phyloP scores from a whole-genome alignment of 2,888 invertebrate species.

The Villa cingulata region DNA sequence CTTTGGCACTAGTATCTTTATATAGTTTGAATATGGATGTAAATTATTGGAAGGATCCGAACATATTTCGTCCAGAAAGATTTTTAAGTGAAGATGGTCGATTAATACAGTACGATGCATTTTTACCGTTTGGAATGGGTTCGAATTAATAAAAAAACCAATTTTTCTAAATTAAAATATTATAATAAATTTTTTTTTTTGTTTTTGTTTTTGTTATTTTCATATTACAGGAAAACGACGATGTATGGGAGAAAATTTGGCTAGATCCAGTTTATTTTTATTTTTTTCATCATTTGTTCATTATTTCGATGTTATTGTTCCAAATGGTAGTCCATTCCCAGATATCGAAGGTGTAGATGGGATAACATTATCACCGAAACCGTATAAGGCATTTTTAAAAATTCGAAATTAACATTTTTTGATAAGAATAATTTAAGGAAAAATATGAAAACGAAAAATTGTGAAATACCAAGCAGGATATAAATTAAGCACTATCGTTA shows the following conservation, averaged over 20 bases:
- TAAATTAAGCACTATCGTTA: too few relatives aligned
- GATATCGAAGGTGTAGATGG: constrained; percentile 25
- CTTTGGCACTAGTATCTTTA: constrained; percentile 42
- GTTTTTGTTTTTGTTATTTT: neutral
- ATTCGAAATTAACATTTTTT: constrained; percentile 7
- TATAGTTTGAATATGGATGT: constrained; percentile 42
- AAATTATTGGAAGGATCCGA: constrained; percentile 42
- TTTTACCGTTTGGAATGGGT: constrained; percentile 56
- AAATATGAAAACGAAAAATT: too few relatives aligned
- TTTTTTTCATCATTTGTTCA: constrained; percentile 45
- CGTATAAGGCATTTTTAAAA: constrained; percentile 19
- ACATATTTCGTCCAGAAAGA: constrained; percentile 47
- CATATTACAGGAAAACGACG: constrained; percentile 33
- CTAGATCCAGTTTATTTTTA: constrained; percentile 46
- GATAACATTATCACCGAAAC: constrained; percentile 28
- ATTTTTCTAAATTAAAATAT: neutral
- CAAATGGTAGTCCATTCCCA: constrained; percentile 18
- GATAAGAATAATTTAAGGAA: too few relatives aligned
- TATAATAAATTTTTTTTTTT: constrained; percentile 1
- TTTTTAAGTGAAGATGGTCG: constrained; percentile 44
- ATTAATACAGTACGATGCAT: constrained; percentile 41
- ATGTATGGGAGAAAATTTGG: constrained; percentile 50
- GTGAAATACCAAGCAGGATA: too few relatives aligned
- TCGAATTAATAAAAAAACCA: constrained; percentile 14
- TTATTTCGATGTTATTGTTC: constrained; percentile 35